Base-by-base conservation (phyloP, 2,113 vertebrate species). In the Pogonocichla stellata region DNA sequence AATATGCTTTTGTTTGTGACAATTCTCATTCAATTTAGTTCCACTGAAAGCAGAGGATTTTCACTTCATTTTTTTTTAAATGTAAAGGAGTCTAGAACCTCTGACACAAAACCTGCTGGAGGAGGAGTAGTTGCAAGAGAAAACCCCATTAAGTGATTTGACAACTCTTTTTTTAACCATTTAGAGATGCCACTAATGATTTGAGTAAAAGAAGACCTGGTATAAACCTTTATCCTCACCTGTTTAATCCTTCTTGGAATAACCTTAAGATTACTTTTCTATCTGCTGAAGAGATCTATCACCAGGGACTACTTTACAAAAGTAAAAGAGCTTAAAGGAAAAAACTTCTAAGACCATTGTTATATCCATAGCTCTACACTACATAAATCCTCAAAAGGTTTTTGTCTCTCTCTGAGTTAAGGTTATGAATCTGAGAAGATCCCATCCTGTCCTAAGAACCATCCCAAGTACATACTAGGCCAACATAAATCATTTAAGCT, bases 121-220 rank as follows among this genome's bases (percentile, higher is more conserved):
- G 8, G 6, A 75, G 6, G 14, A 12, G 19, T 50, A 50, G 10
- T 14, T 83, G 9, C 16, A 66, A 54, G 18, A 57, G 10, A 72
- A 90, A 77, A 66, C 0, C 1, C 7, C 19, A 54, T 54, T 19
- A 67, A 61, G 38, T 3, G 0, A 75, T 28, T 50, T 67, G 8
- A 79, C 2, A 33, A 8, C 5, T 69, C 2, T 20, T 65, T n/a
- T 50, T 36, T 48, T 43, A 34, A 36, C 13, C 1, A 5, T 33
- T 24, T 42, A 34, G 12, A 50, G 7, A 26, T 73, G 24, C 2
- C 9, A 50, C 12, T 48, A 51, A 45, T 31, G 3, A 38, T 33
- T 74, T 61, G n/a, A 19, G 16, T 43, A 38, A 85, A 85, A 82
- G 7, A 70, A 80, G 38, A 57, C 1, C 6, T 34, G 31, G 3